Evolutionary conservation across 2,888 invertebrate species (phyloP).

Genomic region (Erebia epiphron): DNA sequence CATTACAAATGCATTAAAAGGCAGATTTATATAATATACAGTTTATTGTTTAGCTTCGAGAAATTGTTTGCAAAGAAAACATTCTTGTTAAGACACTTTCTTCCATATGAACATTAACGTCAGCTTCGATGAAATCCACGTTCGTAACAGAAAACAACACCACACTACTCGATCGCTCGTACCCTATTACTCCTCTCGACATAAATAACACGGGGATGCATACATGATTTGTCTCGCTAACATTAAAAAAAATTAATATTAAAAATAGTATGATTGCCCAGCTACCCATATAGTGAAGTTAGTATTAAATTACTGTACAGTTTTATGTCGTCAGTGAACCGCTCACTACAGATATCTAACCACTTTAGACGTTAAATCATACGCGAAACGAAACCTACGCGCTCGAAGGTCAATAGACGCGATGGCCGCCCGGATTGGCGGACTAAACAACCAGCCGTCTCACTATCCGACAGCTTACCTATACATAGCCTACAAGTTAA

Average conservation of each 20-base stretch:
- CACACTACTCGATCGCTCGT: slow-evolving; percentile 57
- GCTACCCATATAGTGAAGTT: slow-evolving; percentile 81
- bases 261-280: slow-evolving; percentile 80
- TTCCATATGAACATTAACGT: slow-evolving; percentile 41
- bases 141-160: slow-evolving; percentile 45
- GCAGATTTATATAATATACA: slow-evolving; percentile 69
- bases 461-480: slow-evolving; percentile 63
- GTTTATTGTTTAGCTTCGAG: slow-evolving; percentile 64
- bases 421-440: not conserved
- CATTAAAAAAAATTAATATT: slow-evolving; percentile 64
- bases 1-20: slow-evolving; percentile 73
- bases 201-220: slow-evolving; percentile 64
- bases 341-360: slow-evolving; percentile 71
- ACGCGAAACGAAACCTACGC: slow-evolving; percentile 14
- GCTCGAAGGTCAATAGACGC: slow-evolving; percentile 27
- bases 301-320: slow-evolving; percentile 79
- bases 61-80: slow-evolving; percentile 50
- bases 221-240: slow-evolving; percentile 67
- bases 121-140: slow-evolving; percentile 36
- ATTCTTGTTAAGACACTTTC: slow-evolving; percentile 40
- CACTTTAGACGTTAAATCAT: slow-evolving; percentile 46
- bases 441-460: slow-evolving; percentile 38
- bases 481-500: slow-evolving; percentile 69
- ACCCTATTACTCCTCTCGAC: slow-evolving; percentile 50
- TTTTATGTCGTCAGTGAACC: slow-evolving; percentile 63